These are phyloP conservation scores for Ivindomyrus marchei DNA, from an alignment of 2,113 vertebrate genomes.

Conservation along the genomic window DNA sequence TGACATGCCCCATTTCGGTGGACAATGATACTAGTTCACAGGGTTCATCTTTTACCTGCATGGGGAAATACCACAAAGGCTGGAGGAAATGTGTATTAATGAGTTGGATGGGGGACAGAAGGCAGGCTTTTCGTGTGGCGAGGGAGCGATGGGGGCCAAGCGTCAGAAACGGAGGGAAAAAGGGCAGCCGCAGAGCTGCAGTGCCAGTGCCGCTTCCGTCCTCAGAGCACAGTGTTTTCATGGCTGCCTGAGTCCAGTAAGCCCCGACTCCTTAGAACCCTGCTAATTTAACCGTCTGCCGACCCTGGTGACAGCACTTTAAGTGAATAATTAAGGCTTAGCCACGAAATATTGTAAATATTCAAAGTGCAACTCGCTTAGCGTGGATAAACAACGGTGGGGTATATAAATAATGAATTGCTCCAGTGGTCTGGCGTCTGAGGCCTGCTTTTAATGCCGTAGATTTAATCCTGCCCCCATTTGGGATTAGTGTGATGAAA, in stretches of 20 bases:
- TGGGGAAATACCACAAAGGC: neutral
- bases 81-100: neutral
- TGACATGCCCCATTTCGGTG: neutral
- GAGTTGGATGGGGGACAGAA: neutral
- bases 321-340: neutral
- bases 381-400: neutral
- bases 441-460: neutral
- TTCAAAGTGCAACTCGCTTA: neutral
- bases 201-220: neutral
- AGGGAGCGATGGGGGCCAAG: neutral
- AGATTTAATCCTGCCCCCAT: neutral
- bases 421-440: neutral
- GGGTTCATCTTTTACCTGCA: neutral
- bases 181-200: neutral
- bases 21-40: neutral
- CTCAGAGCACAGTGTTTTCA: neutral
- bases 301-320: neutral
- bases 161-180: neutral
- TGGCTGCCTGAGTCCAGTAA: neutral
- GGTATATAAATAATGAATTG: neutral
- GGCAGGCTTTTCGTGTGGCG: neutral
- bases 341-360: neutral
- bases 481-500: neutral
- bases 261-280: neutral
- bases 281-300: neutral